Conservation (phyloP, 2,113 vertebrate species). For the Larimichthys polyactis region DNA sequence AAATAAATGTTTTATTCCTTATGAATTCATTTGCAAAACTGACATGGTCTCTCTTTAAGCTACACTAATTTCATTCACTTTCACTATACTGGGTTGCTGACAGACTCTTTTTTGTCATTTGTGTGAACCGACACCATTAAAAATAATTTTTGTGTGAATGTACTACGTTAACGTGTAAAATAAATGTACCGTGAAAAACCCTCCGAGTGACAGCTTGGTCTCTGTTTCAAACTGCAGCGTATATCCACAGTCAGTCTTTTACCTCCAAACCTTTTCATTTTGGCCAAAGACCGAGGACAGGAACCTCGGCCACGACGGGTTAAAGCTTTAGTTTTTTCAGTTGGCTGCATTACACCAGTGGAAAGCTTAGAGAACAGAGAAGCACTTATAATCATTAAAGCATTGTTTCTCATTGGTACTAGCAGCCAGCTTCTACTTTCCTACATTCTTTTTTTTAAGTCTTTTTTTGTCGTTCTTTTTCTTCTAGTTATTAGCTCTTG, state of each 20-base stretch:
- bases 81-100: neutral
- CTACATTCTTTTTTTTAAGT: constrained; percentile 46
- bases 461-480: constrained; percentile 47
- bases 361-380: constrained; percentile 30
- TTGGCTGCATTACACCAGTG: constrained; percentile 48
- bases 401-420: constrained; percentile 72
- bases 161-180: neutral
- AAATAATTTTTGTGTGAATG: neutral
- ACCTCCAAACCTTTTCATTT: constrained; percentile 42
- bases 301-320: constrained; percentile 35
- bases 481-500: constrained; percentile 48
- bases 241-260: constrained; percentile 5
- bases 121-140: neutral
- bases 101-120: neutral
- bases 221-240: constrained; percentile 18
- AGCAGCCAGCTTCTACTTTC: constrained; percentile 72
- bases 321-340: constrained; percentile 79
- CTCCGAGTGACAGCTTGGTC: constrained; percentile 19
- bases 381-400: constrained; percentile 73
- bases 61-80: neutral
- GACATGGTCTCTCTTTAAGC: neutral
- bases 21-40: neutral
- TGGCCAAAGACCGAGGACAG: constrained; percentile 35
- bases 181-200: neutral
- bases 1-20: neutral